These are phyloP conservation scores for Nothobranchius furzeri DNA, from an alignment of 2,113 vertebrate species.

Conservation along the genomic window DNA sequence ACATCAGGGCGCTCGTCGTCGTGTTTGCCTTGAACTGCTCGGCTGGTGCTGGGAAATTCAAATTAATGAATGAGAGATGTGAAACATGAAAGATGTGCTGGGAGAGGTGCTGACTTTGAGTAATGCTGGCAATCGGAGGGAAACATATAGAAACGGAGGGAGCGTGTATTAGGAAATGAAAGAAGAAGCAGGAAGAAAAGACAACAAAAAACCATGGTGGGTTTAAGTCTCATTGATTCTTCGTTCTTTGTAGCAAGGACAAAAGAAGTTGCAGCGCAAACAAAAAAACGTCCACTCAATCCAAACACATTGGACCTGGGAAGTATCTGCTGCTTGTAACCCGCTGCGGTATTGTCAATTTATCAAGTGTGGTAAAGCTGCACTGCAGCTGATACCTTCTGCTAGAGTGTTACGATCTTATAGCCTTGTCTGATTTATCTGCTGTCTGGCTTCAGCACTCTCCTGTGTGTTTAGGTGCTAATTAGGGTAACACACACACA, in stretches of 20 bases:
- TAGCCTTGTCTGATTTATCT: constrained; percentile 66
- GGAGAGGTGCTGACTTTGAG: constrained; percentile 72
- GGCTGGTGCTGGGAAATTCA: constrained; percentile 63
- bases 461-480: constrained; percentile 73
- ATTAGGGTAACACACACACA: constrained; percentile 56
- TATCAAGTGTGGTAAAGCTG: constrained; percentile 60
- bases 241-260: constrained; percentile 46
- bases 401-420: constrained; percentile 58
- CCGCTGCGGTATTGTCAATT: constrained; percentile 46
- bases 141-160: constrained; percentile 71
- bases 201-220: constrained; percentile 8
- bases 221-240: constrained; percentile 64
- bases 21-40: constrained; percentile 51
- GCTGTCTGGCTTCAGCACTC: constrained; percentile 65
- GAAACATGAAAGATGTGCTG: constrained; percentile 73
- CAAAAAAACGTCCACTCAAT: constrained; percentile 46
- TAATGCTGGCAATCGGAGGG: constrained; percentile 78
- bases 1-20: constrained; percentile 46
- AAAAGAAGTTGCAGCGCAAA: constrained; percentile 62
- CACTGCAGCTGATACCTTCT: constrained; percentile 53
- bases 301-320: constrained; percentile 29
- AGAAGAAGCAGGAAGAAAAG: constrained; percentile 1
- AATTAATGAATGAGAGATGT: constrained; percentile 74
- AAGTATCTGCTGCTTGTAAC: constrained; percentile 39
- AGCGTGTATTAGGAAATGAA: constrained; percentile 71